Conservation (phyloP, 2,888 invertebrate genomes). For the Portevinia maculata region DNA sequence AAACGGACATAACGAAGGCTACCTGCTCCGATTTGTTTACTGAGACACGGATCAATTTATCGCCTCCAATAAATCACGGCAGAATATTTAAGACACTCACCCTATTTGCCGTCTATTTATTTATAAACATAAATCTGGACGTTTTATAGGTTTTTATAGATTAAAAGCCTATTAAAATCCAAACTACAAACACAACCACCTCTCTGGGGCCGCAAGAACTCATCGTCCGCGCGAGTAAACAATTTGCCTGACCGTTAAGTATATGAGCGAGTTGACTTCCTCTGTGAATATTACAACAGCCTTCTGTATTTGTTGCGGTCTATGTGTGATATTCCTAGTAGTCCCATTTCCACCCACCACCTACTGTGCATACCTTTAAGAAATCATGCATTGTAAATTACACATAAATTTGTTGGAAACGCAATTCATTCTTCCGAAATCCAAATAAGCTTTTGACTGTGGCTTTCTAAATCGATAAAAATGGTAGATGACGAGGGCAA, state of each 20-base stretch:
- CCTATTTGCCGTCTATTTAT: slow-evolving; percentile 43
- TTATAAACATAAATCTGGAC: slow-evolving; percentile 53
- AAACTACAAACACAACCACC: slow-evolving; percentile 50
- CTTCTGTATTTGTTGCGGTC: slow-evolving; percentile 62
- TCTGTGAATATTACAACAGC: slow-evolving; percentile 64
- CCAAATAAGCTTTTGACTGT: slow-evolving; percentile 57
- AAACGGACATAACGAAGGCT: slow-evolving; percentile 9
- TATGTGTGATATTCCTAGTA: slow-evolving; percentile 20
- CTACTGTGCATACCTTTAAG: slow-evolving; percentile 47
- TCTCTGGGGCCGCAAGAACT: slow-evolving; percentile 47
- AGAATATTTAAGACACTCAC: not conserved
- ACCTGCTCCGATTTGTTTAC: slow-evolving; percentile 3
- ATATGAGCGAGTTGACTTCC: not conserved
- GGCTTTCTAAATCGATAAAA: slow-evolving; percentile 61
- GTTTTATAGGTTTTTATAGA: slow-evolving; percentile 58
- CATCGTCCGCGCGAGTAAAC: slow-evolving; percentile 53
- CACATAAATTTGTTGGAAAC: slow-evolving; percentile 53
- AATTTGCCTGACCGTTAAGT: slow-evolving; percentile 21
- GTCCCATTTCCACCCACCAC: slow-evolving; percentile 55
- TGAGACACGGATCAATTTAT: slow-evolving; percentile 16
- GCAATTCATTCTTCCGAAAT: slow-evolving; percentile 54
- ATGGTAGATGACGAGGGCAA: slow-evolving; percentile 7
- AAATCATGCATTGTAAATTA: slow-evolving; percentile 60
- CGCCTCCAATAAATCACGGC: not conserved
- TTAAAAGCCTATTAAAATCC: slow-evolving; percentile 67